Evolutionary conservation across 2,113 vertebrate genomes (phyloP).

Genomic region (Montifringilla adamsi): DNA sequence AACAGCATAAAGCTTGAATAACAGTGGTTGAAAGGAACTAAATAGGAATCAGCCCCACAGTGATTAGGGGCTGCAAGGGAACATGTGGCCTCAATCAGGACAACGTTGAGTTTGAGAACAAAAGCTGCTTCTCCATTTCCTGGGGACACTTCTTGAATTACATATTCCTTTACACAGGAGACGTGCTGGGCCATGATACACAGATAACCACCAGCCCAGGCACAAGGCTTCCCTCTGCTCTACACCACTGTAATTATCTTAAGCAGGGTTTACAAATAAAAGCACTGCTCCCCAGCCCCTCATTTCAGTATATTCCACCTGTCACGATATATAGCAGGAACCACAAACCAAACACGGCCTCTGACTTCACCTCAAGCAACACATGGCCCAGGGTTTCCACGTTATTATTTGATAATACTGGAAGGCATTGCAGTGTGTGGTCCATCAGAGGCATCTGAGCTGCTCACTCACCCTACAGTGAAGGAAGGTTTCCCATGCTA

Average conservation of each 20-base stretch:
- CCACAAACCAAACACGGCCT: background rate
- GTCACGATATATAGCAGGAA: background rate
- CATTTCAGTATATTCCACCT: background rate
- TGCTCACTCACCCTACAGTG: background rate
- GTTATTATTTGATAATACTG: conserved; percentile 31
- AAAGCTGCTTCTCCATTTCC: conserved; percentile 41
- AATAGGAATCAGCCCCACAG: conserved; percentile 32
- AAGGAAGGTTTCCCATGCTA: background rate
- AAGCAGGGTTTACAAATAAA: conserved; percentile 23
- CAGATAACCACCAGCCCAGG: background rate
- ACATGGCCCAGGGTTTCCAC: background rate
- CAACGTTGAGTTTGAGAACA: background rate
- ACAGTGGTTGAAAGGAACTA: conserved; percentile 38
- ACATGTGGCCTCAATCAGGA: conserved; percentile 55
- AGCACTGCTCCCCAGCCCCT: background rate
- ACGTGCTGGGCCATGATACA: background rate
- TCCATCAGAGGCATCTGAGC: conserved; percentile 16
- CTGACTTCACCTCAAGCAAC: conserved; percentile 23
- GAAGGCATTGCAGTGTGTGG: conserved; percentile 34
- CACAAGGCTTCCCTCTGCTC: conserved; percentile 17
- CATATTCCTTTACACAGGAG: conserved; percentile 24
- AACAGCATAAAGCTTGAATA: conserved; percentile 54
- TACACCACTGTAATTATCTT: background rate
- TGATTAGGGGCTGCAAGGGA: conserved; percentile 20
- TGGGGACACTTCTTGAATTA: conserved; percentile 49